phyloP scores from a whole-genome alignment of 2,797 vertebrate species.

The Acipenser transmontanus region DNA sequence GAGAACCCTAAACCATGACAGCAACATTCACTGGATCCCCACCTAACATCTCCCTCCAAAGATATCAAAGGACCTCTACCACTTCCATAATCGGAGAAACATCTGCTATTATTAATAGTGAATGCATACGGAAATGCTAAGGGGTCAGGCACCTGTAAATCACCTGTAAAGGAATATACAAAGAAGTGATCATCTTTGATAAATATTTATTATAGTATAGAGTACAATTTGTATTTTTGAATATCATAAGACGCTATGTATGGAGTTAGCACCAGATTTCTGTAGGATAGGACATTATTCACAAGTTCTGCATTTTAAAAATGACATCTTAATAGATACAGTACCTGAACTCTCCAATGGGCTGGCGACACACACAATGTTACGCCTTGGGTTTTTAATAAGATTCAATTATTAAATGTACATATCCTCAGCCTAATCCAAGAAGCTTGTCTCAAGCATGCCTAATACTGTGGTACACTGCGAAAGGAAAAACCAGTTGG shows the following conservation, averaged over 20 bases:
- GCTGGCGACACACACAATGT: slow-evolving; percentile 24
- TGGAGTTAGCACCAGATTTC: slow-evolving; percentile 62
- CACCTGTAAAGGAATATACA: slow-evolving; percentile 72
- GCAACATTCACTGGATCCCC: too few species aligned
- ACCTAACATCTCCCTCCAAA: too few species aligned
- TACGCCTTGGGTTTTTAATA: slow-evolving; percentile 27
- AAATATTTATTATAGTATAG: slow-evolving; percentile 58
- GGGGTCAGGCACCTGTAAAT: slow-evolving; percentile 73
- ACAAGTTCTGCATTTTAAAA: slow-evolving; percentile 47
- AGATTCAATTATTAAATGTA: slow-evolving; percentile 16
- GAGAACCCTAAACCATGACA: too few species aligned
- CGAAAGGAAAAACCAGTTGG: slow-evolving; percentile 6
- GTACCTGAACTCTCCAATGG: slow-evolving; percentile 19
- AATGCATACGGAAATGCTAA: slow-evolving; percentile 24
- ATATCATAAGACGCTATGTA: slow-evolving; percentile 64
- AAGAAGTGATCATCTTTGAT: slow-evolving; percentile 60
- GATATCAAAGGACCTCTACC: too few species aligned
- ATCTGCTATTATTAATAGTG: too few species aligned
- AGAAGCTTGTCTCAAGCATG: slow-evolving; percentile 28
- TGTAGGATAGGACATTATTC: slow-evolving; percentile 66
- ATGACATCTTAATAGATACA: slow-evolving; percentile 27
- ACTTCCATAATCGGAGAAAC: too few species aligned
- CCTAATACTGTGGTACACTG: slow-evolving; percentile 6
- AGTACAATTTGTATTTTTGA: slow-evolving; percentile 68
- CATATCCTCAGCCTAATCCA: too few species aligned